Evolutionary conservation across 2,888 invertebrate species (phyloP), one percentile per base, ranked within the genome.

Genomic region (Taphrorychus bicolor): DNA sequence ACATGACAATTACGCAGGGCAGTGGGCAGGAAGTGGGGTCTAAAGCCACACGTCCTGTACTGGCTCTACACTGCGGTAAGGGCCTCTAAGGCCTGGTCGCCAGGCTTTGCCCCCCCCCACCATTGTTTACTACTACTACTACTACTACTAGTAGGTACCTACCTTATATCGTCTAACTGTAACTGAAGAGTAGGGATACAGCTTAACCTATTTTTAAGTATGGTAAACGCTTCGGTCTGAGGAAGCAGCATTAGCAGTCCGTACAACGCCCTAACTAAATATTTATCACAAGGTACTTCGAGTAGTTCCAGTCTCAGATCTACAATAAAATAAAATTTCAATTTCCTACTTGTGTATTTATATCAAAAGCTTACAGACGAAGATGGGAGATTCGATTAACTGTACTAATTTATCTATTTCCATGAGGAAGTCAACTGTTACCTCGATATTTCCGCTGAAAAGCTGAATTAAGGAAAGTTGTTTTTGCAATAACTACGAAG

Each of bases 351-450:
- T 18, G 24, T 17, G 11, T 16, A 51, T 19, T 60, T 16, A 45
- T 49, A 60, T 17, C 24, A 41, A 40, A 1, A 14, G 88, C 94
- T 91, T 85, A 97, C 98, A 96, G 61, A 98, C 96, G 83, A 99
- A 98, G 81, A 99, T 98, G 2, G 99, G 99, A 11, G 98, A 99
- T 84, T 99, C 99, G 63, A 99, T 92, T 9, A 99, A 86, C 81
- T 99, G 98, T 51, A 99, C 95, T 69, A 99, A 84, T 83, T 98
- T 97, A 81, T 99, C 99, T 70, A 99, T 91, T 86, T 99, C 98
- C 11, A 91, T 93, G 22, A 99, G 86, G 79, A 98, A 92, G 74
- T 98, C 98, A 59, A 98, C 93, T 0, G 98, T 98, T 54, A 99
- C 91, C 84, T 99, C 98, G 69, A 97, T 86, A 78, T 93, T 92